phyloP scores from a whole-genome alignment of 1,140 invertebrate genomes.

The Parasteatoda tepidariorum region DNA sequence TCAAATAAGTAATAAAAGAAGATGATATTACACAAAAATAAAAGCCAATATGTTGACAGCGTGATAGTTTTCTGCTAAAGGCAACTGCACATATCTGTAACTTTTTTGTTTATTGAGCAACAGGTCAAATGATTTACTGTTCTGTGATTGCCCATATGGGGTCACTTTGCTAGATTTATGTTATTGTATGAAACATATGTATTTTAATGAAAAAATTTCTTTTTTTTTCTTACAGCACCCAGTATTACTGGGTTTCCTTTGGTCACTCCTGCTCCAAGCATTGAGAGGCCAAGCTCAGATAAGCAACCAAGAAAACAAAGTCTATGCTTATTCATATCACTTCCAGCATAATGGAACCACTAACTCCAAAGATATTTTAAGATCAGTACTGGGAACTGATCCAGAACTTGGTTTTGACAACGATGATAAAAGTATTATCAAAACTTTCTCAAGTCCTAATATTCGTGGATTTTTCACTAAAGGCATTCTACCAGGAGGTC shows the following conservation, averaged over 20 bases:
- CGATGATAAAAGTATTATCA: constrained; percentile 18
- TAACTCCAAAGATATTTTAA: constrained; percentile 36
- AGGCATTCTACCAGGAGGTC: constrained; percentile 26
- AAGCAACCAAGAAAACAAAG: constrained; percentile 49
- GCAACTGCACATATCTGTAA: no score
- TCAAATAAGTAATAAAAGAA: no score
- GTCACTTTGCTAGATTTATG: no score
- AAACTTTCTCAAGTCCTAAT: constrained; percentile 41
- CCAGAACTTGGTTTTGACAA: constrained; percentile 27
- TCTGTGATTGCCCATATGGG: no score
- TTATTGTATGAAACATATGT: no score
- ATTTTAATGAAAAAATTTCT: no score
- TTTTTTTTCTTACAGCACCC: constrained; percentile 44
- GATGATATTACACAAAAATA: no score
- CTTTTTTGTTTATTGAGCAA: no score
- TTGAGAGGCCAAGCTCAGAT: constrained; percentile 43
- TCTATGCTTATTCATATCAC: constrained; percentile 49
- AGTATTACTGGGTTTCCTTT: constrained; percentile 50
- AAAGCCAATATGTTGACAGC: no score
- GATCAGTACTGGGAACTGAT: constrained; percentile 33
- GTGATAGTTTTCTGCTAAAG: no score
- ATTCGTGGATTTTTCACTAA: constrained; percentile 50
- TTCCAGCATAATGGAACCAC: constrained; percentile 55
- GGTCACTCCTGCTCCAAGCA: constrained; percentile 29
- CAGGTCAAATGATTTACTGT: no score